Conservation (phyloP, 2,797 vertebrate genomes). For the Iguana delicatissima region DNA sequence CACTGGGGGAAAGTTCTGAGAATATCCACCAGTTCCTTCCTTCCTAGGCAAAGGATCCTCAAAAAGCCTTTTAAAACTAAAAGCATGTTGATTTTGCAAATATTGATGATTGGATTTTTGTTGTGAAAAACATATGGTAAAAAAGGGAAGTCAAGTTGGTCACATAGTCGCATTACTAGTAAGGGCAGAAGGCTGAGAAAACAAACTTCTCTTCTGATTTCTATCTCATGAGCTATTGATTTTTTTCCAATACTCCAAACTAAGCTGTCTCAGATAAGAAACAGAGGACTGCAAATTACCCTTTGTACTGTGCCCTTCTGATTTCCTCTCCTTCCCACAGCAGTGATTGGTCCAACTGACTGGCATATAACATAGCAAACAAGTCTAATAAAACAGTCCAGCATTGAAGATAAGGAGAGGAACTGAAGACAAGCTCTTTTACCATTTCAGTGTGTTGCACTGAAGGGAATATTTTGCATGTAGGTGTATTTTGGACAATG, state of each 20-base stretch:
- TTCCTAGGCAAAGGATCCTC: not conserved
- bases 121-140: not conserved
- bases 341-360: conserved; percentile 23
- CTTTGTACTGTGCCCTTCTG: conserved; percentile 26
- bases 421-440: not conserved
- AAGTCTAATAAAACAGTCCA: conserved; percentile 30
- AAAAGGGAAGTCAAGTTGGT: not conserved
- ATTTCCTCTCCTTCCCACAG: conserved; percentile 37
- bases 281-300: not conserved
- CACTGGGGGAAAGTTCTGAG: too few relatives aligned
- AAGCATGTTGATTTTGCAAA: not conserved
- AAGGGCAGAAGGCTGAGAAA: not conserved
- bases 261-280: not conserved
- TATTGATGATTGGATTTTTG: not conserved
- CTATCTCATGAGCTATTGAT: not conserved
- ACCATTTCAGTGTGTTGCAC: not conserved
- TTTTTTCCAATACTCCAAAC: not conserved
- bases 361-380: conserved; percentile 3
- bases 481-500: not conserved
- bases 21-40: not conserved
- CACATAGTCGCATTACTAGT: not conserved
- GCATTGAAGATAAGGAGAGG: conserved; percentile 38
- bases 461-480: not conserved
- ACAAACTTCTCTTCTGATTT: not conserved
- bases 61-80: not conserved